Evolutionary conservation across 2,888 invertebrate species (phyloP).

Genomic region (Apodemia zela): DNA sequence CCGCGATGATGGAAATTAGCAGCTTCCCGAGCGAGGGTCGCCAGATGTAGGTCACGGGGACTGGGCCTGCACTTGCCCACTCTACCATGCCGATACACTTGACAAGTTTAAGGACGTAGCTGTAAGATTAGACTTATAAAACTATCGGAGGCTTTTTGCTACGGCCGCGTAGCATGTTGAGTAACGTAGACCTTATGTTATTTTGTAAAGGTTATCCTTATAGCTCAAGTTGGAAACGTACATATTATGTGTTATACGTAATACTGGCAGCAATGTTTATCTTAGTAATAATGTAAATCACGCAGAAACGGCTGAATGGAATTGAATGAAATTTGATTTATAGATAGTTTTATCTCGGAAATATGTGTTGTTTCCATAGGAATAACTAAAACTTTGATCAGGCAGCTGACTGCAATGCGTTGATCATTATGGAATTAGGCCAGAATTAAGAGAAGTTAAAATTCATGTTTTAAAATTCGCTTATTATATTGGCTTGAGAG

Average conservation of each 20-base stretch:
- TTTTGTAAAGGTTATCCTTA: constrained; percentile 1
- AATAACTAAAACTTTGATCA: too few species aligned
- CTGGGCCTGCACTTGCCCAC: constrained; percentile 75
- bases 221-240: neutral
- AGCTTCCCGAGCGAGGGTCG: constrained; percentile 80
- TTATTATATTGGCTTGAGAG: too few species aligned
- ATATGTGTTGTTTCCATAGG: too few species aligned
- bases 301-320: too few species aligned
- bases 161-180: constrained; percentile 17
- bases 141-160: constrained; percentile 19
- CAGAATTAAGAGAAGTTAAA: too few species aligned
- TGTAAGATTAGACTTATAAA: constrained; percentile 34
- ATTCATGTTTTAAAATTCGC: too few species aligned
- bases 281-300: too few species aligned
- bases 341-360: too few species aligned
- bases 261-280: neutral
- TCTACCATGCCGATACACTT: constrained; percentile 69
- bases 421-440: too few species aligned
- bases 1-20: constrained; percentile 75
- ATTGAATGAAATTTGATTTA: too few species aligned
- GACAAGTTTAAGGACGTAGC: constrained; percentile 78
- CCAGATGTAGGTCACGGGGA: constrained; percentile 78
- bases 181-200: constrained; percentile 27
- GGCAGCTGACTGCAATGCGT: too few species aligned
- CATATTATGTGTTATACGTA: too few species aligned